Percentiles rank a stretch among this genome's conserved stretches.
These are phyloP conservation scores for Callionymus lyra DNA, from an alignment of 2,113 vertebrate species.

Conservation along the genomic window DNA sequence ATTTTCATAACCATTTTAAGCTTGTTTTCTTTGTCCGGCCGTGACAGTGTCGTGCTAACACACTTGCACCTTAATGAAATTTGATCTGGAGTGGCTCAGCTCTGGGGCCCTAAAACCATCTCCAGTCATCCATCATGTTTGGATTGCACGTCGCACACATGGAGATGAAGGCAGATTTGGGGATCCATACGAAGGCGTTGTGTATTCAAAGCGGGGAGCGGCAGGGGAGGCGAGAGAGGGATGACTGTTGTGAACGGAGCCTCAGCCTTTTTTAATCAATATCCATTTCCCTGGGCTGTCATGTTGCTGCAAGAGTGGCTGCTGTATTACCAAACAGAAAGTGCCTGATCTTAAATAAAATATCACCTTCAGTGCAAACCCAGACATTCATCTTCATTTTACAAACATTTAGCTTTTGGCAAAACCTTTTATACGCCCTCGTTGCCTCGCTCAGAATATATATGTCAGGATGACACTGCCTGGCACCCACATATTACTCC, in stretches of 20 bases:
- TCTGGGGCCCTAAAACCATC: conserved; percentile 41
- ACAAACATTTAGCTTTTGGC: conserved; percentile 48
- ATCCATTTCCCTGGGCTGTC: conserved; percentile 69
- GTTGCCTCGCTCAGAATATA: conserved; percentile 40
- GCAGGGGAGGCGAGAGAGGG: conserved; percentile 3
- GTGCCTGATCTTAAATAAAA: conserved; percentile 63
- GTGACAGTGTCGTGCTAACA: neutral
- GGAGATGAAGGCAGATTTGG: conserved; percentile 17
- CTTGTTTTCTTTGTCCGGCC: too few relatives aligned
- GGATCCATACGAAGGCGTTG: conserved; percentile 8
- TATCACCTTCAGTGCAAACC: conserved; percentile 66
- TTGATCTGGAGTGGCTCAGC: conserved; percentile 47
- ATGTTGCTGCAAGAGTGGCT: conserved; percentile 63
- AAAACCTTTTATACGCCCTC: conserved; percentile 45
- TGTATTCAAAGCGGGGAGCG: conserved; percentile 29
- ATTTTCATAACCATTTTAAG: too few relatives aligned
- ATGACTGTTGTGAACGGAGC: conserved; percentile 12
- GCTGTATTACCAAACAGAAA: conserved; percentile 62
- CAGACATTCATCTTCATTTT: conserved; percentile 69
- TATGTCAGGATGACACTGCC: conserved; percentile 40
- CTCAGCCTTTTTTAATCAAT: conserved; percentile 69
- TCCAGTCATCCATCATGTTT: conserved; percentile 54
- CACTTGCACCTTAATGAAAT: conserved; percentile 23
- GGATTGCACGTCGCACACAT: conserved; percentile 40
- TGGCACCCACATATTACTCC: conserved; percentile 7